Evolutionary conservation across 2,888 invertebrate species (phyloP), one percentile per base, ranked within the genome.

Genomic region (Dromius quadrimaculatus): DNA sequence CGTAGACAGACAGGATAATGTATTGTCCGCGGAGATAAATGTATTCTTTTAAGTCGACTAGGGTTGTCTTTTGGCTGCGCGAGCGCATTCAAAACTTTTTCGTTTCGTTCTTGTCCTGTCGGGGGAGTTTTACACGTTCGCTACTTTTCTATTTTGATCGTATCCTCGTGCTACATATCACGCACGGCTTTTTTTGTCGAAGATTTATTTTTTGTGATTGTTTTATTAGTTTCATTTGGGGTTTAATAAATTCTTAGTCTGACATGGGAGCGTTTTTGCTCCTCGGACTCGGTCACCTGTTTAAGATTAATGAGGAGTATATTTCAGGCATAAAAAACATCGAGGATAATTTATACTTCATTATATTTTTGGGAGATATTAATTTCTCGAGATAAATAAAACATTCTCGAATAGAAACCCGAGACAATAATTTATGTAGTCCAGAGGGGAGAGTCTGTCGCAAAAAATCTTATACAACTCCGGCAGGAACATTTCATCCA

Each of bases 21-120:
- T 70, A 70, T 70, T 45, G 70, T 70, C 70, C 62, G 34, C 62
- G 2, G 70, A 70, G 70, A 70, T 70, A 70, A 62, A 70, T 70
- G 70, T 70, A 70, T 70, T 70, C 70, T 70, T 68, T 68, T 69
- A 70, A 70, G 70, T 69, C 61, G 38, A 41, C 17, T 34, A 11
- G 13, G 34, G 23, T 23, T 17, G 64, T 19, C 47, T 45, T 32
- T 34, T 19, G 28, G 43, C 32, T 22, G 32, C 47, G 57, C 47
- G 47, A n/a, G 20, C 22, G 20, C 2, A 2, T 9, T 1, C 9
- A 23, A 64, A 64, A 64, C 64, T 64, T 64, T 64, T 34, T 19
- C 65, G 20, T 61, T 22, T 34, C 34, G 23, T 6, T 19, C 65
- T 65, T 50, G n/a, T n/a, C n/a, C 28, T 32, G 65, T 45, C 0